Evolutionary conservation across 2,797 vertebrate genomes (phyloP).

Genomic region (Kryptolebias ocellatus): DNA sequence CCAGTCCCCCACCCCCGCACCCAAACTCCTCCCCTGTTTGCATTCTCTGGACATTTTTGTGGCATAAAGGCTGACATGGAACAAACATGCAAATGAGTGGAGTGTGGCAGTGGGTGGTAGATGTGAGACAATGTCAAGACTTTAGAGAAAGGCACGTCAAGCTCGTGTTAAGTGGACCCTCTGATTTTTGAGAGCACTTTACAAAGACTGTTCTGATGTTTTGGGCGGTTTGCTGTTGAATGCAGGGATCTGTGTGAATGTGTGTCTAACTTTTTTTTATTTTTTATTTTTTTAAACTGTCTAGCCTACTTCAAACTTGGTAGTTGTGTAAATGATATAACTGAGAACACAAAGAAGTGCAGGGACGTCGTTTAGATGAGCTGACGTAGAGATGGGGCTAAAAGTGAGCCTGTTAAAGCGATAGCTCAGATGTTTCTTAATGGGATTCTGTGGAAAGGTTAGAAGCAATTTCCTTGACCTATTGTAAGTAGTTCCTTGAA

Average conservation of each 20-base stretch:
- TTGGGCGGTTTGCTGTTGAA: background rate
- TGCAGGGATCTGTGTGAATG: background rate
- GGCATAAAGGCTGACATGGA: conserved; percentile 37
- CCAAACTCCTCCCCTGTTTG: conserved; percentile 22
- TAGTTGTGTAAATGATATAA: no score
- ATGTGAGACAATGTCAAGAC: conserved; percentile 22
- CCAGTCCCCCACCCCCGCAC: conserved; percentile 24
- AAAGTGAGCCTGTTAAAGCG: background rate
- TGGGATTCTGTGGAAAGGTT: no score
- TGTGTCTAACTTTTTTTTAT: background rate
- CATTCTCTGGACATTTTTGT: conserved; percentile 39
- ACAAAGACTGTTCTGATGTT: conserved; percentile 1
- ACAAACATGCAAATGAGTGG: conserved; percentile 54
- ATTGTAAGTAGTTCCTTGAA: no score
- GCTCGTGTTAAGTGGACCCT: background rate
- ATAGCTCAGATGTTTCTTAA: background rate
- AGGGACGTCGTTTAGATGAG: no score
- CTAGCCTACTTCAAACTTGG: background rate
- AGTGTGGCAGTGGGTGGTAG: conserved; percentile 3
- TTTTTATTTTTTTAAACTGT: background rate
- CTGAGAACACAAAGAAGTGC: no score
- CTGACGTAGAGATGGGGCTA: background rate
- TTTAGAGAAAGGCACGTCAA: conserved; percentile 16
- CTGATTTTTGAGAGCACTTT: conserved; percentile 14
- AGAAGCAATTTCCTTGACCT: no score